Evolutionary conservation across 2,888 invertebrate genomes (phyloP), one percentile per base, ranked within the genome.

Genomic region (Sminthurinus aureus): DNA sequence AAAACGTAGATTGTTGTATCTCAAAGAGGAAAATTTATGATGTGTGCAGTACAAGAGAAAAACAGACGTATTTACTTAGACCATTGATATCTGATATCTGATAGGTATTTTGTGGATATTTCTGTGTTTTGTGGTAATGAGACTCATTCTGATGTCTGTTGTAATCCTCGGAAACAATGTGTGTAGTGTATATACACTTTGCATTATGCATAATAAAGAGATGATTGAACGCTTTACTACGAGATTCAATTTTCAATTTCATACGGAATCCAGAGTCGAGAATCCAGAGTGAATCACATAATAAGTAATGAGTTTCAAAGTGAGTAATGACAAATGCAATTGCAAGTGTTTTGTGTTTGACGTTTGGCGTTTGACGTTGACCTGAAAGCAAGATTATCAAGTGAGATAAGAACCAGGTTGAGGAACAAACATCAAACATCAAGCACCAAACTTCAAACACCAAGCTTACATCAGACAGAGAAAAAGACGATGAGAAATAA

Each of bases 301-400:
- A 69, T 69, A 69, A 71, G 13, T 26, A 71, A 22, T 71, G 24
- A 71, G 18, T 24, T 71, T 24, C 8, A 26, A 69, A 71, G 71
- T 71, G 11, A 71, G 11, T 71, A 26, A 71, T 71, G 71, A 71
- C 71, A 71, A 71, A 71, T 24, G 71, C 13, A 71, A 71, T 71
- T 58, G 4, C 15, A 58, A 15, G 13, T 58, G 13, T 58, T n/a
- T n/a, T n/a, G n/a, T n/a, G n/a, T n/a, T n/a, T n/a, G n/a, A n/a
- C n/a, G n/a, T n/a, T n/a, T n/a, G n/a, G n/a, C n/a, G n/a, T n/a
- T 12, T 69, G 20, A 69, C 8, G 20, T 71, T 71, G 71, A 71
- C 71, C 71, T 71, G 24, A 71, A 71, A 71, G 24, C 71, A 71
- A 71, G 71, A 71, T 71, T 24, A 71, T 71, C 13, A 22, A 71